Base-by-base conservation (phyloP, 2,888 invertebrate species). In the Caenorhabditis becei region DNA sequence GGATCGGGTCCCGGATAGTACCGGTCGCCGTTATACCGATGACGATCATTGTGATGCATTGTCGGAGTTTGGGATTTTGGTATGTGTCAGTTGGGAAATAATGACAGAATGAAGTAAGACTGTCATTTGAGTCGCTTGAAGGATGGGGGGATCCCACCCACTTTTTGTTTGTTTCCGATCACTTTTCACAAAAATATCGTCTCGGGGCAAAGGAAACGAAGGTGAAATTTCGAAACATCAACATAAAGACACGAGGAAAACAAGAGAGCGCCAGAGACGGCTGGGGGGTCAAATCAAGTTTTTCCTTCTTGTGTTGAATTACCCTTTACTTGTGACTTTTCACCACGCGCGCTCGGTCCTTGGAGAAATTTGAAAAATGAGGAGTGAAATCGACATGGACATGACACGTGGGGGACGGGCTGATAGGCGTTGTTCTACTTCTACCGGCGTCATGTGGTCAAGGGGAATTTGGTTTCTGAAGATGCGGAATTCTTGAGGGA, bases 251-350 rank as follows among this genome's bases (percentile, higher is more conserved):
- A 3, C 10, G 35, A 20, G 37, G 47, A 54, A 63, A 77, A 44
- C 53, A 56, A 51, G 75, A 75, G 75, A 37, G 56, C 5, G 24
- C 3, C 18, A 47, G 47, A 47, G 47, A 56, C 26, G 26, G 28
- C 32, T 53, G 53, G 32, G 24, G 28, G 37, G 44, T 51, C 11
- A 61, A 75, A 75, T 75, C 75, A 66, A 75, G 75, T 75, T 74
- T 75, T 75, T 54, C 41, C 16, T 18, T 41, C 18, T 23, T 32
- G 47, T 75, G 66, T 75, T 75, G 75, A 75, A 75, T 75, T 75
- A 75, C 75, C 75, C 75, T 75, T 75, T 75, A 75, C 66, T 75
- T 75, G 75, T 75, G 75, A 75, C 75, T 63, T 47, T 54, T 44
- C n/a, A 16, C 63, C 56, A 54, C 61, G 54, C 56, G 63, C 20